phyloP scores from a whole-genome alignment of 1,140 invertebrate species.

The Tetramorium alpestre region DNA sequence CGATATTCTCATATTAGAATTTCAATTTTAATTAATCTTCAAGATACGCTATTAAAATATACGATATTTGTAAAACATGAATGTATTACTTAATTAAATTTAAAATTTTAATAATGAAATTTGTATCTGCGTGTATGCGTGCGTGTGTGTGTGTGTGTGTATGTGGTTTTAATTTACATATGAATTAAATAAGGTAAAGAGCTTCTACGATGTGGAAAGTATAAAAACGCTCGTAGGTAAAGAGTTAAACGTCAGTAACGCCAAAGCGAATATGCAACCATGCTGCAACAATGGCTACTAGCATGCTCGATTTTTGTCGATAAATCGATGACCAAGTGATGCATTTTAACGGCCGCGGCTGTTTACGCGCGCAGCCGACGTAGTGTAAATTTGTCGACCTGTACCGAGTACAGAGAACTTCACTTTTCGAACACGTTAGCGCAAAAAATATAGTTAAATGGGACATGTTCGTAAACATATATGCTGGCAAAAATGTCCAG shows the following conservation, averaged over 20 bases:
- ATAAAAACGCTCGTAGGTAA: neutral
- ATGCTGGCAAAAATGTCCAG: neutral
- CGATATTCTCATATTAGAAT: neutral
- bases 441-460: neutral
- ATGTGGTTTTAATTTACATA: slow-evolving; percentile 1
- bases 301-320: slow-evolving; percentile 49
- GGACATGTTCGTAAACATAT: neutral
- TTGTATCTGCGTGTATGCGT: neutral
- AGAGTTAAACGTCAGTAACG: neutral
- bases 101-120: slow-evolving; percentile 5
- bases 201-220: neutral
- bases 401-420: slow-evolving; percentile 23
- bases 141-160: neutral
- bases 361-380: neutral
- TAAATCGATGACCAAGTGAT: slow-evolving; percentile 57
- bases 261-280: neutral
- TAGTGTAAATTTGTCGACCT: slow-evolving; percentile 32
- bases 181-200: slow-evolving; percentile 6
- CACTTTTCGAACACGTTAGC: slow-evolving; percentile 19
- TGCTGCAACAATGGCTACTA: slow-evolving; percentile 35
- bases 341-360: slow-evolving; percentile 33
- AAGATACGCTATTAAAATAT: neutral
- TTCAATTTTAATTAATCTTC: slow-evolving; percentile 3
- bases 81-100: neutral
- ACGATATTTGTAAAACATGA: neutral